A percentile compares a stretch with the other conserved stretches of the same genome.
Conservation (phyloP, 1,140 invertebrate species). For the Drosophila bocqueti region DNA sequence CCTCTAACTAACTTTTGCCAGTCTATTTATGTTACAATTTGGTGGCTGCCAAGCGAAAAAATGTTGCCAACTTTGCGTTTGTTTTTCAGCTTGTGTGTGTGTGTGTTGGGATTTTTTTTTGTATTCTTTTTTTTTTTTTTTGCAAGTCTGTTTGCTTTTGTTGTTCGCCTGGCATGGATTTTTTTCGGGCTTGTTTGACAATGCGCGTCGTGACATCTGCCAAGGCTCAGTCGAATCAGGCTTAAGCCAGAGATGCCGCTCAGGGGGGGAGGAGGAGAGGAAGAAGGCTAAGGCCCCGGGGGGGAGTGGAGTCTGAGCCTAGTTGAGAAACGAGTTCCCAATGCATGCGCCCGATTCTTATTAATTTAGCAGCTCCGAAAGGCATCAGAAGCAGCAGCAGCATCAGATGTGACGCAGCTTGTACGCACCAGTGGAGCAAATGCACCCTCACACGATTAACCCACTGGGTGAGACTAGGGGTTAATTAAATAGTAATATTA, state of each 20-base stretch:
- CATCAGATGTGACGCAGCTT: conserved; percentile 28
- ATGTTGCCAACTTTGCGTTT: conserved; percentile 74
- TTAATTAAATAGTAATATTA: background rate
- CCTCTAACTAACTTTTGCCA: conserved; percentile 72
- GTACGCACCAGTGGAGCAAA: conserved; percentile 32
- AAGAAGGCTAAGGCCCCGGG: too few relatives aligned
- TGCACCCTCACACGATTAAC: conserved; percentile 9
- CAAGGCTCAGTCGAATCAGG: conserved; percentile 53
- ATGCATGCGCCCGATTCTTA: conserved; percentile 42
- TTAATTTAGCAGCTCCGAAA: conserved; percentile 43
- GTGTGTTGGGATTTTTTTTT: conserved; percentile 5
- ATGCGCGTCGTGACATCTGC: conserved; percentile 84
- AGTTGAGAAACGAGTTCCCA: conserved; percentile 55
- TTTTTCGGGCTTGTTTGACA: conserved; percentile 76
- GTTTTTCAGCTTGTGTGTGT: conserved; percentile 36
- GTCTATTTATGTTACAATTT: conserved; percentile 83
- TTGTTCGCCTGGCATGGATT: conserved; percentile 42
- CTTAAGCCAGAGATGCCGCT: conserved; percentile 21
- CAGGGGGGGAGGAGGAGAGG: background rate
- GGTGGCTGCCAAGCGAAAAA: conserved; percentile 79
- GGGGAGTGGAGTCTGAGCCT: background rate
- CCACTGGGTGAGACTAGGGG: background rate
- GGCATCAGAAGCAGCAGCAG: conserved; percentile 6
- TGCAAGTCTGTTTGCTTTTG: conserved; percentile 21
- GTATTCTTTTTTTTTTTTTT: background rate